A percentile compares a stretch with the other conserved stretches of the same genome.
These are phyloP conservation scores for Heliconius erato DNA, from an alignment of 2,888 invertebrate genomes.

Conservation along the genomic window DNA sequence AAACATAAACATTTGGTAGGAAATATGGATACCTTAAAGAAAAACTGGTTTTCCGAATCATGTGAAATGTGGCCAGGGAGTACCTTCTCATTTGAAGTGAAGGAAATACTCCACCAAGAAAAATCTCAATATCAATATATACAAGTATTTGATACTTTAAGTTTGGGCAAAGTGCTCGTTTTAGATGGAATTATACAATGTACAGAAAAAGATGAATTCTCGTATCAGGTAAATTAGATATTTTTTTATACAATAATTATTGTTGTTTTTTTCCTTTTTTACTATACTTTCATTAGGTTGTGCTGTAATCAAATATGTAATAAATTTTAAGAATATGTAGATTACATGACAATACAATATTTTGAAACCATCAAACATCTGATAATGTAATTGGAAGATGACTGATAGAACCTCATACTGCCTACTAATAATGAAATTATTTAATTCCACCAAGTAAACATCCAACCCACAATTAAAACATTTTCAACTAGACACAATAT, in stretches of 20 bases:
- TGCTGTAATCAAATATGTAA: no score
- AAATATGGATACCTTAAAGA: constrained; percentile 89
- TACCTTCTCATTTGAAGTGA: constrained; percentile 93
- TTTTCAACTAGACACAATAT: background rate
- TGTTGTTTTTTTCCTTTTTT: background rate
- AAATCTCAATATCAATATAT: constrained; percentile 95
- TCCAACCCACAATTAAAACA: background rate
- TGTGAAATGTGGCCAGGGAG: constrained; percentile 97
- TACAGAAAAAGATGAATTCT: constrained; percentile 97
- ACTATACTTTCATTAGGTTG: no score
- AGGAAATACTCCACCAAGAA: constrained; percentile 91
- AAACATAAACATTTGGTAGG: constrained; percentile 27
- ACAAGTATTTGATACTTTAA: constrained; percentile 91
- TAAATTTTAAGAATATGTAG: no score
- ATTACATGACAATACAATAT: no score
- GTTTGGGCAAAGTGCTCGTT: constrained; percentile 94
- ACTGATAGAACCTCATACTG: no score
- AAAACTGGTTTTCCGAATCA: constrained; percentile 97
- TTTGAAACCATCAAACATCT: no score
- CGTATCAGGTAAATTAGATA: constrained; percentile 90
- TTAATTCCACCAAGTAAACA: background rate
- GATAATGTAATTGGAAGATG: no score
- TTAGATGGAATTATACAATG: constrained; percentile 99
- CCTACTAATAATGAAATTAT: no score
- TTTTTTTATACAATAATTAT: background rate